Conservation (phyloP, 92 coral and sea anemone genomes). For the Umimayanthus kanabou region DNA sequence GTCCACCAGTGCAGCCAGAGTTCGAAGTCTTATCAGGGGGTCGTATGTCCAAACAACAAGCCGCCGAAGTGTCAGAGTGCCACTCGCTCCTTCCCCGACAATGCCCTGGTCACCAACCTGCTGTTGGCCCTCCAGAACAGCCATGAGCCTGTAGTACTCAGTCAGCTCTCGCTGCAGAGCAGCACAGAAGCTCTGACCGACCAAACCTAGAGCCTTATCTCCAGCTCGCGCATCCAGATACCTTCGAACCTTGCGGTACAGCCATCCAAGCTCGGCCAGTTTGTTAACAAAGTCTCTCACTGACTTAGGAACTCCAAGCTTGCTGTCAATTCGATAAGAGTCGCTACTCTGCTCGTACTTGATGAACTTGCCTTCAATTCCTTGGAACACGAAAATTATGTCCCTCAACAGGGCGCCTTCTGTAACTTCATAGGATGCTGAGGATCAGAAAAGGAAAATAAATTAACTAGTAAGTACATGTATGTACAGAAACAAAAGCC, state of each 20-base stretch:
- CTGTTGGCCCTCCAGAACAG: conserved; percentile 97
- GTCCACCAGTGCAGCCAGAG: conserved; percentile 95
- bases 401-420: conserved; percentile 90
- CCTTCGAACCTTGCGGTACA: conserved; percentile 85
- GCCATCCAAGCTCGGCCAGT: conserved; percentile 96
- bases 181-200: conserved; percentile 98
- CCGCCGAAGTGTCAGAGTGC: conserved; percentile 83
- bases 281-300: conserved; percentile 93
- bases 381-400: conserved; percentile 93
- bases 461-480: background rate
- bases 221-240: conserved; percentile 97
- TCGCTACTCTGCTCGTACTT: conserved; percentile 88
- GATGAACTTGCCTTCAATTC: conserved; percentile 95
- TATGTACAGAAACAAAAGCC: background rate
- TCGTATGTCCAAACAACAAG: conserved; percentile 97
- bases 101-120: conserved; percentile 89
- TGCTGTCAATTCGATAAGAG: conserved; percentile 87
- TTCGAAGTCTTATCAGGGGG: conserved; percentile 85
- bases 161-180: conserved; percentile 96
- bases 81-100: conserved; percentile 94
- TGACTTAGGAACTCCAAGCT: conserved; percentile 88
- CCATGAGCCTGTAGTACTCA: conserved; percentile 95
- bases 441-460: background rate
- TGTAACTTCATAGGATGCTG: conserved; percentile 95
- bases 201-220: conserved; percentile 95